Percentiles rank a stretch among this genome's conserved stretches.
Evolutionary conservation across 2,113 vertebrate genomes (phyloP).

Genomic region (Probosciger aterrimus): DNA sequence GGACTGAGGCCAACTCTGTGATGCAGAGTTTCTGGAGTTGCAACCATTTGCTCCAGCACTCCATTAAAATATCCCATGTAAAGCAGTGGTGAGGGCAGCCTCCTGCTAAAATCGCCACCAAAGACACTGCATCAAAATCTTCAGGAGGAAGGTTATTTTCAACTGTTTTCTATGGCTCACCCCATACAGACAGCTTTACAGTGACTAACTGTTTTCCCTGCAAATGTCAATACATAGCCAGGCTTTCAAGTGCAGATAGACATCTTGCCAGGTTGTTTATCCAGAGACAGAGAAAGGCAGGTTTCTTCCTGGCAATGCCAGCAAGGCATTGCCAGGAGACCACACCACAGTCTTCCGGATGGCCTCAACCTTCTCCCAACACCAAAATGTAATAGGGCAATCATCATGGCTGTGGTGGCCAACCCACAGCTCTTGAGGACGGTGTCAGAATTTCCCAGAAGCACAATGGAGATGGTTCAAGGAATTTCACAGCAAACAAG

Average conservation of each 20-base stretch:
- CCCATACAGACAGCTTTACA: neutral
- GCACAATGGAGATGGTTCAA: neutral
- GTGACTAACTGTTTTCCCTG: neutral
- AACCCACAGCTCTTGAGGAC: neutral
- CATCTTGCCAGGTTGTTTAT: neutral
- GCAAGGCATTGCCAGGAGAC: neutral
- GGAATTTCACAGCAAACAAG: neutral
- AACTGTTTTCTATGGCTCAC: neutral
- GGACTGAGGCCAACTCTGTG: fast-evolving
- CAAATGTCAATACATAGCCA: neutral
- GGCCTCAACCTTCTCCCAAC: neutral
- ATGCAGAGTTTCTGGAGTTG: neutral
- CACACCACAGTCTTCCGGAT: neutral
- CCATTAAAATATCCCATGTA: neutral
- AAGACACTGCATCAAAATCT: neutral
- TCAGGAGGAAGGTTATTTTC: neutral
- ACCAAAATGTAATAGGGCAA: neutral
- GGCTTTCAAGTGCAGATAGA: neutral
- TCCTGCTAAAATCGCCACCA: neutral
- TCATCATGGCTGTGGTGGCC: neutral
- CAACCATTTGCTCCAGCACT: neutral
- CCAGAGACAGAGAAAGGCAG: neutral
- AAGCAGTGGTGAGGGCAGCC: neutral
- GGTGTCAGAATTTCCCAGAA: neutral
- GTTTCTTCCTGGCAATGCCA: too few species aligned